Conservation (phyloP, 2,888 invertebrate genomes). For the Magallana nippona region DNA sequence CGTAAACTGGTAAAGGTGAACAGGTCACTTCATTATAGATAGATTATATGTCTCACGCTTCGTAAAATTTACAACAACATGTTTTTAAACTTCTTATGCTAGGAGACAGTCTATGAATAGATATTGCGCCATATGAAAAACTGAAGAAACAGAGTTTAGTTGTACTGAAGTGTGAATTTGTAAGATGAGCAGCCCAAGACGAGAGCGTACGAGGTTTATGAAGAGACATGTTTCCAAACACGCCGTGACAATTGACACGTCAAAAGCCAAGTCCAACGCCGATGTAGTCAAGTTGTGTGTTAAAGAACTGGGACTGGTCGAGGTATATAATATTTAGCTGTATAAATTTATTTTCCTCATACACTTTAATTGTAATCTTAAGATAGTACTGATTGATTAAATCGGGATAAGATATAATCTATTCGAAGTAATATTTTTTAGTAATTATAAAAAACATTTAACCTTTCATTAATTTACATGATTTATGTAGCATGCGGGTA, state of each 20-base stretch:
- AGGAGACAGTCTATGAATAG: neutral
- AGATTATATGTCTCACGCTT: neutral
- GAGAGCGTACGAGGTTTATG: slow-evolving; percentile 57
- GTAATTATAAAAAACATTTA: too few species aligned
- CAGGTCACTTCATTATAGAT: neutral
- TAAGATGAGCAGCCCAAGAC: slow-evolving; percentile 62
- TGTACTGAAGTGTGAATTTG: neutral
- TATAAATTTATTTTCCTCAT: too few species aligned
- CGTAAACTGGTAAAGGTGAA: too few species aligned
- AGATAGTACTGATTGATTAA: too few species aligned
- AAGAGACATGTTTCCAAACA: slow-evolving; percentile 59
- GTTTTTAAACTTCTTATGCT: neutral
- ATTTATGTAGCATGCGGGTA: too few species aligned
- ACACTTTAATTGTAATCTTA: too few species aligned
- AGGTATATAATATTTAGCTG: slow-evolving; percentile 64
- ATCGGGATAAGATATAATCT: too few species aligned
- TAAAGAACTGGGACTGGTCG: slow-evolving; percentile 79
- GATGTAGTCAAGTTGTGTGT: slow-evolving; percentile 80
- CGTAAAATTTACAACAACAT: neutral
- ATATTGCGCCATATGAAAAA: neutral
- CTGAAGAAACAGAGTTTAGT: too few species aligned
- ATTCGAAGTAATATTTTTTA: too few species aligned
- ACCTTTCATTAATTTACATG: too few species aligned
- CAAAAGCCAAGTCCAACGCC: slow-evolving; percentile 79
- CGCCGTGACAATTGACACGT: slow-evolving; percentile 80